These are phyloP conservation scores for Sarcophaga peregrina DNA, from an alignment of 1,140 invertebrate genomes.

Conservation along the genomic window DNA sequence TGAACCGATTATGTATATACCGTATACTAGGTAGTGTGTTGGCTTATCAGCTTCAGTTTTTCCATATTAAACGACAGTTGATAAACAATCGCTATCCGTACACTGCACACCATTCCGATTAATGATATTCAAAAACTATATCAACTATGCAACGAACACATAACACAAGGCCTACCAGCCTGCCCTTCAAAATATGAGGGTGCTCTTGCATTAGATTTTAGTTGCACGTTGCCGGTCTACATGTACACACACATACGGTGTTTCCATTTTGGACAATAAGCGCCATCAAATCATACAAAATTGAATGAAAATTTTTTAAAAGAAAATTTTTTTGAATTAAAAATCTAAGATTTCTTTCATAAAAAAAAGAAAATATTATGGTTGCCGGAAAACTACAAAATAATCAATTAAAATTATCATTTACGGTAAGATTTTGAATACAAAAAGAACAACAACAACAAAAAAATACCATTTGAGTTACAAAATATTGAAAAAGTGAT, in stretches of 20 bases:
- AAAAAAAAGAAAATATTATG: conserved; percentile 49
- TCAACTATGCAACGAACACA: too few relatives aligned
- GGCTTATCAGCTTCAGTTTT: too few relatives aligned
- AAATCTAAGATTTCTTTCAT: not conserved
- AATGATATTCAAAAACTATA: too few relatives aligned
- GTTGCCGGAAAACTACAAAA: conserved; percentile 58
- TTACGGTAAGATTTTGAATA: conserved; percentile 55
- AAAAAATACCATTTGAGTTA: too few relatives aligned
- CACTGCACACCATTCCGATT: too few relatives aligned
- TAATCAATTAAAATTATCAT: conserved; percentile 59
- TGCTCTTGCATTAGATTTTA: not conserved
- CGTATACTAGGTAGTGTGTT: too few relatives aligned
- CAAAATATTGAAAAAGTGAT: too few relatives aligned
- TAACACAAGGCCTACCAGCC: not conserved
- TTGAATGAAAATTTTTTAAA: not conserved
- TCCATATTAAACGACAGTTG: too few relatives aligned
- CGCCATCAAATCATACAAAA: not conserved
- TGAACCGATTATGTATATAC: too few relatives aligned
- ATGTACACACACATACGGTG: not conserved
- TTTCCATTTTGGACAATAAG: not conserved
- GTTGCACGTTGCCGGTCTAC: conserved; percentile 34
- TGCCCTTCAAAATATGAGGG: conserved; percentile 33
- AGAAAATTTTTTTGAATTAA: not conserved
- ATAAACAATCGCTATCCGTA: too few relatives aligned
- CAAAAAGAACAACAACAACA: too few relatives aligned